Evolutionary conservation across 1,140 invertebrate genomes (phyloP).

Genomic region (Planococcus citri): DNA sequence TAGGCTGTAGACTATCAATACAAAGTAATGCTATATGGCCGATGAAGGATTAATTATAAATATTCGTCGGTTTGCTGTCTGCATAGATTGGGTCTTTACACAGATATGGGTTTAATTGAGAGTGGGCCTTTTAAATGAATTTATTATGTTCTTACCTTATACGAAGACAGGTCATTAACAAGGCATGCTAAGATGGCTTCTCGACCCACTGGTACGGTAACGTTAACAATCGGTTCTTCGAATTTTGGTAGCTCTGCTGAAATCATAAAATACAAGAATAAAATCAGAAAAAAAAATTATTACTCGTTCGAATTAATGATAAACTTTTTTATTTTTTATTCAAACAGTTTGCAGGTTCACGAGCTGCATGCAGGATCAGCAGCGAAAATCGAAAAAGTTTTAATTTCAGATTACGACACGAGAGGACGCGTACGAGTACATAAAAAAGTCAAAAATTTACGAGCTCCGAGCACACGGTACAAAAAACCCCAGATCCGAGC

Average conservation of each 20-base stretch:
- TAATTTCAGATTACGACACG: neutral
- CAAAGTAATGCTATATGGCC: too few relatives aligned
- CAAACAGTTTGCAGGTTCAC: too few relatives aligned
- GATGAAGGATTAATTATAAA: too few relatives aligned
- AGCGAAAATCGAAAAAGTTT: neutral
- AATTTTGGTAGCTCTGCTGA: conserved; percentile 63
- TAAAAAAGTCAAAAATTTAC: conserved; percentile 8
- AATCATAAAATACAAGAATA: neutral
- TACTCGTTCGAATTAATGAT: neutral
- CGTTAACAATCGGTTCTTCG: conserved; percentile 65
- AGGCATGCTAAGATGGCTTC: conserved; percentile 70
- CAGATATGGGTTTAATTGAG: too few relatives aligned
- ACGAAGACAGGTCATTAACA: conserved; percentile 65
- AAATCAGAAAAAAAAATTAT: neutral
- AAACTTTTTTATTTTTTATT: neutral
- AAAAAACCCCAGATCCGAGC: neutral
- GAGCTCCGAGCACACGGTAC: neutral
- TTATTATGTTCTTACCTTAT: conserved; percentile 53
- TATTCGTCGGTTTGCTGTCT: too few relatives aligned
- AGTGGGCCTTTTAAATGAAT: too few relatives aligned
- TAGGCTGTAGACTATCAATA: too few relatives aligned
- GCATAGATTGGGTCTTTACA: too few relatives aligned
- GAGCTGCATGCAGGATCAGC: too few relatives aligned
- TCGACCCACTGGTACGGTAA: conserved; percentile 66
- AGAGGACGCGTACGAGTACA: neutral